phyloP scores from a whole-genome alignment of 2,888 invertebrate species.

The Aphodius sticticus region DNA sequence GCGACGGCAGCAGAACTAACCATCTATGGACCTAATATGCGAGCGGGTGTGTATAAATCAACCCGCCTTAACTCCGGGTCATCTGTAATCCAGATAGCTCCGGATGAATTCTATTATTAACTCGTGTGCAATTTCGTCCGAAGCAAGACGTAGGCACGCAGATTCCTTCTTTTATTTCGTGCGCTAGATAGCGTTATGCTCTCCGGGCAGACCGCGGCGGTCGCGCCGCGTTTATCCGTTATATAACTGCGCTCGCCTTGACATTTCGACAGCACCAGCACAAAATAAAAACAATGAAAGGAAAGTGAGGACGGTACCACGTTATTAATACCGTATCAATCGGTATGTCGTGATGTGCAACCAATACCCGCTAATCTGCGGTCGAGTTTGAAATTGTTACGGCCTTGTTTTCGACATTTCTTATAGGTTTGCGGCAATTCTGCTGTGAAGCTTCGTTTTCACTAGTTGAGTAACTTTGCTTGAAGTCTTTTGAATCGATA shows the following conservation, averaged over 20 bases:
- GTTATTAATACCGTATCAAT: not conserved
- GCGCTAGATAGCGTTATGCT: not conserved
- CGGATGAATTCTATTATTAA: conserved; percentile 30
- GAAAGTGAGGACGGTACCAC: not conserved
- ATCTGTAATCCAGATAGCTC: conserved; percentile 14
- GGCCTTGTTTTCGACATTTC: not conserved
- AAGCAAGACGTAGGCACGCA: not conserved
- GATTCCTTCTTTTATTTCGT: not conserved
- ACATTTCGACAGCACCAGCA: not conserved
- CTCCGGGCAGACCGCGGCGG: not conserved
- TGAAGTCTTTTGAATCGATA: no score
- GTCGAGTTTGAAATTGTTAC: not conserved
- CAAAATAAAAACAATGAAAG: conserved; percentile 4
- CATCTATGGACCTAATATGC: conserved; percentile 39
- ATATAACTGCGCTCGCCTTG: not conserved
- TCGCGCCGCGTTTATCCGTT: not conserved
- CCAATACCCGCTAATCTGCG: not conserved
- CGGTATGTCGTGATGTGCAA: not conserved
- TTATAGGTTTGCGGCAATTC: not conserved
- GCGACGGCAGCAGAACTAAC: conserved; percentile 34
- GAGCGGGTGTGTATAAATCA: conserved; percentile 38
- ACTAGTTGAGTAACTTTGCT: no score
- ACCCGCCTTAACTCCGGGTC: conserved; percentile 27
- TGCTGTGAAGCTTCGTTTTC: no score
- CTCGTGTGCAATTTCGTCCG: not conserved